Evolutionary conservation across 2,113 vertebrate species (phyloP), one percentile per base, ranked within the genome.

Genomic region (Varanus komodoensis): DNA sequence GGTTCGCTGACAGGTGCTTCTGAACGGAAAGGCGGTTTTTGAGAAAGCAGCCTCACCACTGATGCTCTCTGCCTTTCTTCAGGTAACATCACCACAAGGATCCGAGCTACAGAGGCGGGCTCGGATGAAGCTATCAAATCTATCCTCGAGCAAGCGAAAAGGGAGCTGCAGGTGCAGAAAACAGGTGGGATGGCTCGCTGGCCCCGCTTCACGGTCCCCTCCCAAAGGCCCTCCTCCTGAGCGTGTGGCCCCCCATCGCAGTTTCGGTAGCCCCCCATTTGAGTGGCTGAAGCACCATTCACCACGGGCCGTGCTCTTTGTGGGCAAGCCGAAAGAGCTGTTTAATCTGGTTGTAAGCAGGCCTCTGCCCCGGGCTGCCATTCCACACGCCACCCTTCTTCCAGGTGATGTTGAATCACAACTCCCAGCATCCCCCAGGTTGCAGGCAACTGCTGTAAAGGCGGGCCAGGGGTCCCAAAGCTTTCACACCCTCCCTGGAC

Each of bases 51-150:
- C 29, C 61, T 74, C n/a, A 77, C 27, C 17, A 3, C 23, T 77
- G 6, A 71, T 44, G 8, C 0, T 89, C 87, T 84, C 91, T 87
- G 93, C 95, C 97, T 93, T 94, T 82, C 94, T 79, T 8, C 97
- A 99, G 99, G 98, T 95, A 99, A 98, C 93, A 99, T 99, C 96
- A 99, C 99, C 32, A 98, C 98, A 68, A 97, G 98, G 34, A 98
- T 99, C 95, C 98, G 98, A 94, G 98, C 98, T 93, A 97, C 98
- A 3, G 98, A 99, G 94, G 97, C 97, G 15, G 98, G 98, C 96
- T 99, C 98, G 87, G 99, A 99, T 69, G 98, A 99, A 96, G 98
- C 98, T 71, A 99, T 99, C 97, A 99, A 98, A 97, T 99, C 98
- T 91, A 99, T 99, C 95, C 98, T 99, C 11, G 99, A 99, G 88